phyloP scores from a whole-genome alignment of 2,888 invertebrate species.

The Callimorpha dominula region DNA sequence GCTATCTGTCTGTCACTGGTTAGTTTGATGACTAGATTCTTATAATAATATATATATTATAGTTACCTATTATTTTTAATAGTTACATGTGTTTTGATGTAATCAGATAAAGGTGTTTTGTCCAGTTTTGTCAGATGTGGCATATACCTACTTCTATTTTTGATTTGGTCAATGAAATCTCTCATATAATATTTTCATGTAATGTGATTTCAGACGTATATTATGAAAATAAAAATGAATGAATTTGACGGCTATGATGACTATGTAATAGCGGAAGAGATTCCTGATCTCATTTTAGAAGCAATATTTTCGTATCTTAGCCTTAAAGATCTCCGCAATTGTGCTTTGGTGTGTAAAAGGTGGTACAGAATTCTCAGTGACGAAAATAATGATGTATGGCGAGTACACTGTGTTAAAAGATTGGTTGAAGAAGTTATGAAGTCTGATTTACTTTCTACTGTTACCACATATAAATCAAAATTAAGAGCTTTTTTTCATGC shows the following conservation, averaged over 20 bases:
- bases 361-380: slow-evolving; percentile 97
- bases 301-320: slow-evolving; percentile 96
- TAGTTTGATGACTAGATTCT: too few species aligned
- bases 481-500: slow-evolving; percentile 97
- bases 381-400: slow-evolving; percentile 98
- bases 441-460: slow-evolving; percentile 95
- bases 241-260: slow-evolving; percentile 68
- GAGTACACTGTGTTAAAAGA: slow-evolving; percentile 94
- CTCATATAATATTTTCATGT: neutral
- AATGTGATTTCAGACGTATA: slow-evolving; percentile 13
- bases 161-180: neutral
- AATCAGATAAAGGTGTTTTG: neutral
- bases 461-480: slow-evolving; percentile 97
- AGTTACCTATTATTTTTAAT: too few species aligned
- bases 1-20: too few species aligned
- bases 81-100: neutral
- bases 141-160: neutral
- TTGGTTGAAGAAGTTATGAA: slow-evolving; percentile 95
- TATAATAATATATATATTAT: too few species aligned
- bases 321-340: slow-evolving; percentile 94
- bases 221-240: slow-evolving; percentile 51
- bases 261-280: slow-evolving; percentile 88
- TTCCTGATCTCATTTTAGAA: slow-evolving; percentile 94
- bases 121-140: neutral
- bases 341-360: slow-evolving; percentile 96